Evolutionary conservation across 2,888 invertebrate species (phyloP).

Genomic region (Latheticus oryzae): DNA sequence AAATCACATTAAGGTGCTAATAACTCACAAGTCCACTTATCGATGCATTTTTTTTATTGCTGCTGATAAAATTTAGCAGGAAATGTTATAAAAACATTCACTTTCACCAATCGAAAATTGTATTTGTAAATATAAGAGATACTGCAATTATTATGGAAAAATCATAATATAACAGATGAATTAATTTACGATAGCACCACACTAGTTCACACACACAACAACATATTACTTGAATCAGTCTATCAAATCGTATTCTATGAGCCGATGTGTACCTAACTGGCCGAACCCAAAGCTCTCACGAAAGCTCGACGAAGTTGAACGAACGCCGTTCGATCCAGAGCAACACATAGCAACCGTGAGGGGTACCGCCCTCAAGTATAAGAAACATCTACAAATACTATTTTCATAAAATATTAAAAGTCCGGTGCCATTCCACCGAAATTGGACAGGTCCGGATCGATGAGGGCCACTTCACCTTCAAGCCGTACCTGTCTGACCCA

Average conservation of each 20-base stretch:
- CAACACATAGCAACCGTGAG: constrained; percentile 63
- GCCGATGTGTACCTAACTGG: constrained; percentile 50
- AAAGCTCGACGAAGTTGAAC: constrained; percentile 55
- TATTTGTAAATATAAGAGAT: too few relatives aligned
- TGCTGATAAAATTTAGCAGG: too few relatives aligned
- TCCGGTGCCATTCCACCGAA: constrained; percentile 22
- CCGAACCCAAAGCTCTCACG: constrained; percentile 56
- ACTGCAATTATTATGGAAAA: too few relatives aligned
- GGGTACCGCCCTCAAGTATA: constrained; percentile 54
- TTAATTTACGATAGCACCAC: constrained; percentile 19
- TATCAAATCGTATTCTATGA: constrained; percentile 40
- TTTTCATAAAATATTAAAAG: constrained; percentile 39
- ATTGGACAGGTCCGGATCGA: constrained; percentile 21
- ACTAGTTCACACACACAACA: too few relatives aligned
- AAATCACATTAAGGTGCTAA: too few relatives aligned
- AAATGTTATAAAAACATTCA: too few relatives aligned
- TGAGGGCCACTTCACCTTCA: constrained; percentile 8
- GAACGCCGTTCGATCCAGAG: constrained; percentile 63
- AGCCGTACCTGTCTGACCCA: constrained; percentile 15
- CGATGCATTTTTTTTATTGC: too few relatives aligned
- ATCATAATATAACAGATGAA: too few relatives aligned
- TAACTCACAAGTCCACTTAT: too few relatives aligned
- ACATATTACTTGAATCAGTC: constrained; percentile 37
- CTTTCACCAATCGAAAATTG: too few relatives aligned
- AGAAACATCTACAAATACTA: constrained; percentile 40